Conservation (phyloP, 2,113 vertebrate species). For the Synodontis membranacea region DNA sequence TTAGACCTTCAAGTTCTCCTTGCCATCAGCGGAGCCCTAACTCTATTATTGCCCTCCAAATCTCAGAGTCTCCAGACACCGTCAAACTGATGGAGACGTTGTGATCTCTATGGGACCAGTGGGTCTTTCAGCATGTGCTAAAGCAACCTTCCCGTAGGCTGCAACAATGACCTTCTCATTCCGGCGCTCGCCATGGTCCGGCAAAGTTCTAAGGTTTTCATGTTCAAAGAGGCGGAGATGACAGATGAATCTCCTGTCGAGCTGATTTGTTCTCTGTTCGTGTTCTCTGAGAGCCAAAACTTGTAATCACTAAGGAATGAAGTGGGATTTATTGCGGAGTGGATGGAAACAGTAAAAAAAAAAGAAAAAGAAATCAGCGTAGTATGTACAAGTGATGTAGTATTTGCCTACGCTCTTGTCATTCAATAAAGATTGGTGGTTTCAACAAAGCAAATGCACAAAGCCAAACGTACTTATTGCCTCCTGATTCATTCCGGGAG, state of each 20-base stretch:
- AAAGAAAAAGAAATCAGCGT: neutral
- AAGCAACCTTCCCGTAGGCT: constrained; percentile 52
- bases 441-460: neutral
- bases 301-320: neutral
- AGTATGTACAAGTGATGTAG: neutral
- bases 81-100: constrained; percentile 31
- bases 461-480: constrained; percentile 8
- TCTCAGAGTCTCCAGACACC: constrained; percentile 41
- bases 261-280: neutral
- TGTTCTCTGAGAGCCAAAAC: neutral
- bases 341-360: neutral
- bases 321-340: neutral
- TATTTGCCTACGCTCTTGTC: neutral
- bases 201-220: neutral
- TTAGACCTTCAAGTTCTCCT: constrained; percentile 28
- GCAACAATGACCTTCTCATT: constrained; percentile 45
- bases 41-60: constrained; percentile 44
- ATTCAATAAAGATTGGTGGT: constrained; percentile 14
- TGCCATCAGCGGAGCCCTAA: constrained; percentile 41
- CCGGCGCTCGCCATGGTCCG: neutral
- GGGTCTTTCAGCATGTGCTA: constrained; percentile 19
- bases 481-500: constrained; percentile 24
- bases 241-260: neutral
- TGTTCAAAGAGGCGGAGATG: neutral
- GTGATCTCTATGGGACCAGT: neutral